A percentile compares a stretch with the other conserved stretches of the same genome.
phyloP scores from a whole-genome alignment of 2,888 invertebrate species.

The Drosophila hamatofila region DNA sequence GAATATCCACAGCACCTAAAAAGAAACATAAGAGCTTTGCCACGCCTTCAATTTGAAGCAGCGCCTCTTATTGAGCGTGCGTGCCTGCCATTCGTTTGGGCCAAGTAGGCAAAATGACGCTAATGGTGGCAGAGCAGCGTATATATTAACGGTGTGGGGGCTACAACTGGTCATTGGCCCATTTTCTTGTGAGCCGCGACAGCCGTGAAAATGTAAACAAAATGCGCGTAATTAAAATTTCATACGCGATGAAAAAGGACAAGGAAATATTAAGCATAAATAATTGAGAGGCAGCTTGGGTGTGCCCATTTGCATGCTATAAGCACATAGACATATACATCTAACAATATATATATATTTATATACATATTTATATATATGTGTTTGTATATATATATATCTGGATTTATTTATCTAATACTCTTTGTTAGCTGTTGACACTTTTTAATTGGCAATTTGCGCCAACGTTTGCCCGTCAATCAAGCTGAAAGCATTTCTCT shows the following conservation, averaged over 20 bases:
- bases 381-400: conserved; percentile 16
- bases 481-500: conserved; percentile 58
- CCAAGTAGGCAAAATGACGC: background rate
- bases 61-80: conserved; percentile 44
- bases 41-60: conserved; percentile 19
- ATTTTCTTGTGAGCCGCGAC: conserved; percentile 44
- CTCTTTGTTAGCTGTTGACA: conserved; percentile 16
- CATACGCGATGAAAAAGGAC: conserved; percentile 54
- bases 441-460: conserved; percentile 72
- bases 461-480: conserved; percentile 54
- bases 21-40: background rate
- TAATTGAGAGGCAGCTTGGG: conserved; percentile 54
- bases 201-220: conserved; percentile 78
- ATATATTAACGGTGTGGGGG: background rate
- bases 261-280: conserved; percentile 61
- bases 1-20: conserved; percentile 2
- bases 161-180: conserved; percentile 50
- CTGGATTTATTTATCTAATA: conserved; percentile 21
- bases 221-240: conserved; percentile 76
- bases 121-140: background rate
- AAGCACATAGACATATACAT: background rate
- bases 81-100: conserved; percentile 61
- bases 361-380: background rate
- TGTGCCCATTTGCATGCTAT: conserved; percentile 20
- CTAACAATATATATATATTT: background rate